These are phyloP conservation scores for Rhyacichthys aspro DNA, from an alignment of 2,797 vertebrate species.

Conservation along the genomic window DNA sequence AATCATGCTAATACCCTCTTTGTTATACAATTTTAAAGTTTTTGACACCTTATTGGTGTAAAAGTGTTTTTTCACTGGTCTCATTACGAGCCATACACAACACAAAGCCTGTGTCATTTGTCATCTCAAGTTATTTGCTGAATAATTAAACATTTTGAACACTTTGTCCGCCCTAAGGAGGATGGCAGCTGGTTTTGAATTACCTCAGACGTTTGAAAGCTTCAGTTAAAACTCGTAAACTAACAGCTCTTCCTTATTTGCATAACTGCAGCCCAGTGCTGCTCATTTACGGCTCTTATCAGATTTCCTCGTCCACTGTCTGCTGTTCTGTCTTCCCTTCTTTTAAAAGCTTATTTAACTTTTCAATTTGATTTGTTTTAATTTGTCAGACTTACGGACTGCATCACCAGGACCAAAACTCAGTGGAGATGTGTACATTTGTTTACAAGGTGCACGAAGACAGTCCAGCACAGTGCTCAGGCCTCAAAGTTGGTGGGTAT, in stretches of 20 bases:
- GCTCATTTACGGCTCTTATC: background rate
- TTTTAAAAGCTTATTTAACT: conserved; percentile 14
- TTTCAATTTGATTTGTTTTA: no score
- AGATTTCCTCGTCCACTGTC: conserved; percentile 6
- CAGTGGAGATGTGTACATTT: conserved; percentile 96
- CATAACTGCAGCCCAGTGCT: conserved; percentile 13
- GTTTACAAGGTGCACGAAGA: conserved; percentile 90
- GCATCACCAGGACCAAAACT: conserved; percentile 91
- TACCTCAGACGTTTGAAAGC: no score
- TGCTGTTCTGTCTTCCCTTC: conserved; percentile 12
- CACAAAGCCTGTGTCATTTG: no score
- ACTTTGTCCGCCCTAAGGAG: no score
- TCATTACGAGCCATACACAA: no score
- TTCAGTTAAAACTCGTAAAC: background rate
- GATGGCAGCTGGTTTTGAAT: no score
- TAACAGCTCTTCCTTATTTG: conserved; percentile 2
- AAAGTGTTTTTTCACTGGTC: no score
- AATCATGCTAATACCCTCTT: no score
- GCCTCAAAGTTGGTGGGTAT: conserved; percentile 89
- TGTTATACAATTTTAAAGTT: no score
- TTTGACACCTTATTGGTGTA: no score
- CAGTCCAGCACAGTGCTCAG: conserved; percentile 89
- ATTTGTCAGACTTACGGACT: conserved; percentile 91
- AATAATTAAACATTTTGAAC: no score
- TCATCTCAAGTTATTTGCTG: no score